phyloP scores from a whole-genome alignment of 2,113 vertebrate genomes.

The Zootoca vivipara region DNA sequence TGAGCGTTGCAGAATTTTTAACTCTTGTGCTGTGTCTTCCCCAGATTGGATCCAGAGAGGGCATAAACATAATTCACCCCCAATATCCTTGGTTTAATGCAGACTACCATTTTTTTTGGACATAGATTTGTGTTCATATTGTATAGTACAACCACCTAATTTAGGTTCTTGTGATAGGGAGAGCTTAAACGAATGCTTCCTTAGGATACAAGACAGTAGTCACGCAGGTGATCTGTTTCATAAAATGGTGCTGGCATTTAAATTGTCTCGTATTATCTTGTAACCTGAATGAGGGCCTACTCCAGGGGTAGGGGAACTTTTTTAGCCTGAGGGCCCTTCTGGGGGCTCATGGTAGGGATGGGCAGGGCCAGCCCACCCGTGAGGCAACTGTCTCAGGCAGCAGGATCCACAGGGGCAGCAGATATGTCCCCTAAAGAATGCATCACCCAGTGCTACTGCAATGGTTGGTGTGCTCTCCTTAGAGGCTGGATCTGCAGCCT shows the following conservation, averaged over 20 bases:
- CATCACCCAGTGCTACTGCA: too few species aligned
- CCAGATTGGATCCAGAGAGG: not conserved
- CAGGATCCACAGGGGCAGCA: too few species aligned
- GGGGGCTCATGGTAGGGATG: too few species aligned
- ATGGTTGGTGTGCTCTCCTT: too few species aligned
- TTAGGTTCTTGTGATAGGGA: not conserved
- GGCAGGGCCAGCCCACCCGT: too few species aligned
- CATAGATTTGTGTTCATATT: not conserved
- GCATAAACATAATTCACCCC: not conserved
- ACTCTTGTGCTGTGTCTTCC: not conserved
- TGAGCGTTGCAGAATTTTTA: rapidly evolving
- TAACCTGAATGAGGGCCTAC: not conserved
- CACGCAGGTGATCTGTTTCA: not conserved
- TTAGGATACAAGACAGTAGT: not conserved
- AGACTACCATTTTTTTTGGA: not conserved
- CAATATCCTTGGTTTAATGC: not conserved
- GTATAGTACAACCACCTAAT: not conserved
- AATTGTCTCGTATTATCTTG: not conserved
- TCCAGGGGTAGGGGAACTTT: not conserved
- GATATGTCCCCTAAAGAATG: too few species aligned
- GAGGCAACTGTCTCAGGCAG: too few species aligned
- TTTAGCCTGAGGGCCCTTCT: too few species aligned
- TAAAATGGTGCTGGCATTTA: not conserved
- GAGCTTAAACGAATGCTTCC: not conserved
- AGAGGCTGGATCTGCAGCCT: too few species aligned